Conservation (phyloP, 2,888 invertebrate genomes). For the Meteorus cinctellus region DNA sequence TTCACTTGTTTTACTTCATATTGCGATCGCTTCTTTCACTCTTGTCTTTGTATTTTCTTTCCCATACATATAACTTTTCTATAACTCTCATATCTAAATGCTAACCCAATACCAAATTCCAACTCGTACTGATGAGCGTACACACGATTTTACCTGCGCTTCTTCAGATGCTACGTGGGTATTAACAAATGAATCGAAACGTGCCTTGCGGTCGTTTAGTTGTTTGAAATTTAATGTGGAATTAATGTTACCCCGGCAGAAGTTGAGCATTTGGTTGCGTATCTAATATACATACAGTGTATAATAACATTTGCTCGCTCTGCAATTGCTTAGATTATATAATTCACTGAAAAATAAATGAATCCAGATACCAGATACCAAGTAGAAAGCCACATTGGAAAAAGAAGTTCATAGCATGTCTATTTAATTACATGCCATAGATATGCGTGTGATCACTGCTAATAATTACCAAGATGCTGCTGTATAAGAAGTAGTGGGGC, state of each 20-base stretch:
- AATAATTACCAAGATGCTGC: constrained; percentile 25
- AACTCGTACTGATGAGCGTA: constrained; percentile 27
- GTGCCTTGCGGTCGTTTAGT: not conserved
- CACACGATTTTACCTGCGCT: constrained; percentile 8
- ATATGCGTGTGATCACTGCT: not conserved
- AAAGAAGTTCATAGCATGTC: not conserved
- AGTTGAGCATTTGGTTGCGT: not conserved
- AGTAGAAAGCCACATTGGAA: not conserved
- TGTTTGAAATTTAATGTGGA: not conserved
- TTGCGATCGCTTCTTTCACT: constrained; percentile 14
- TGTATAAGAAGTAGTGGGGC: constrained; percentile 19
- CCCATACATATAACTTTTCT: not conserved
- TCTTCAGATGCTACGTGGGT: not conserved
- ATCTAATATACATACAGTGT: not conserved
- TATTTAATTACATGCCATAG: not conserved
- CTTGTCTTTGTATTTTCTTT: not conserved
- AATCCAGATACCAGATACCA: not conserved
- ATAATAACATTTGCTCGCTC: not conserved
- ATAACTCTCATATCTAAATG: constrained; percentile 55
- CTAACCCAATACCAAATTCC: constrained; percentile 14
- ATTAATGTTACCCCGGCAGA: not conserved
- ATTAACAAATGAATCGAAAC: constrained; percentile 45
- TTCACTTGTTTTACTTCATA: constrained; percentile 5
- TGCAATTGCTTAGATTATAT: not conserved
- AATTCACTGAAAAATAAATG: not conserved